Evolutionary conservation across 2,797 vertebrate species (phyloP), one percentile per base, ranked within the genome.

Genomic region (Sebastes steindachneri): DNA sequence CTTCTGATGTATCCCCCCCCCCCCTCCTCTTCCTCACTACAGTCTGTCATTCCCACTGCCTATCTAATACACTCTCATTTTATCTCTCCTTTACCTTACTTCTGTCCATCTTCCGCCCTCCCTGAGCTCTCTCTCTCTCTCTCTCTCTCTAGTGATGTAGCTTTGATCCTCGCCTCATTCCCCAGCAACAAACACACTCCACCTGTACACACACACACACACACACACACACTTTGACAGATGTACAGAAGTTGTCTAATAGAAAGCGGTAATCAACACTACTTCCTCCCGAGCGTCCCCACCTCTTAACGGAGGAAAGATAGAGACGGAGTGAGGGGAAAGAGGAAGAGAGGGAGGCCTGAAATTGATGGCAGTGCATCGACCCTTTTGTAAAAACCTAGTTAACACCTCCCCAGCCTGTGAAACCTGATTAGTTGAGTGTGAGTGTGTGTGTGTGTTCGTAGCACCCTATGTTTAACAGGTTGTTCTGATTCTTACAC

Each of bases 331-430:
- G 15, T 60, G 71, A 77, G 28, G 19, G 60, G 9, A 68, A 78
- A 73, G 58, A 14, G 33, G 54, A 63, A 65, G 53, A 62, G 72
- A 64, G 76, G 80, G 77, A 67, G 69, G 87, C 86, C 79, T 82
- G 77, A 80, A 93, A 95, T 92, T 94, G 93, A 94, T 90, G 92
- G 89, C 71, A 63, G 90, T 67, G 81, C 88, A 93, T 93, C 87
- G 90, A 94, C 91, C 91, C 80, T 60, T 79, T 77, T 76, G 90
- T 94, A 94, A 94, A 53, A 95, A 93, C 78, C 89, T 92, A 88
- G 90, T 91, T 93, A 93, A 93, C 93, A 85, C 93, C 88, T 92
- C 76, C 82, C 76, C 80, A 78, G 89, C 87, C 87, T 86, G 91
- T 89, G 90, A 95, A 93, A 93, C 84, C 84, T 90, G 89, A 92